Evolutionary conservation across 2,888 invertebrate species (phyloP), one percentile per base, ranked within the genome.

Genomic region (Ceraclea dissimilis): DNA sequence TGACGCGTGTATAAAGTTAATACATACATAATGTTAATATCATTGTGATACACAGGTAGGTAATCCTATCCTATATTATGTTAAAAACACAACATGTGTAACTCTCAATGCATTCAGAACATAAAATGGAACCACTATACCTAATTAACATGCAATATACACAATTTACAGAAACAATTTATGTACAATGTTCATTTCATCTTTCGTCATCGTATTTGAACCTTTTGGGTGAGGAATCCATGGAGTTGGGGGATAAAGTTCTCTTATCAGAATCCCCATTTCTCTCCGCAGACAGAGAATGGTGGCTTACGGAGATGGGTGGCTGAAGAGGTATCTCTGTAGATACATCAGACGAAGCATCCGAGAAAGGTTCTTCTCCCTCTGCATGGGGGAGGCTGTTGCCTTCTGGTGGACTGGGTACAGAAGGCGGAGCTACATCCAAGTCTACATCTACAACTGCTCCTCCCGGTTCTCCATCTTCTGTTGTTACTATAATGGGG

Each of bases 271-370:
- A 6, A 21, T 50, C 44, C 11, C 46, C 54, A 10, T 57, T 39
- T 31, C 22, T 43, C 17, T 52, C 57, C 5, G 54, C 58, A 16
- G 19, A 51, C 17, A 44, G 22, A 0, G 57, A 46, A 13, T 54
- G 56, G 13, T 59, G 60, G 18, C 61, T 61, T 11, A 76, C 67
- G 60, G 73, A 73, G 60, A 75, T 69, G 39, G 67, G 62, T 13
- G 75, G 75, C 64, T 75, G 76, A 48, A 75, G 64, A 2, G 75
- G 74, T 55, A 75, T 74, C 64, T 76, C 77, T 2, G 69, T 68
- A 1, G 76, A 75, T 13, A 70, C 66, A 56, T 74, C 74, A 0
- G 75, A 73, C 2, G 70, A 68, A 5, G 56, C 43, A 8, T 62
- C 62, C 2, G 60, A 60, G 26, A 55, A 60, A n/a, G 52, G 19